Conservation (phyloP, 1,140 invertebrate species). For the Grapholita molesta region DNA sequence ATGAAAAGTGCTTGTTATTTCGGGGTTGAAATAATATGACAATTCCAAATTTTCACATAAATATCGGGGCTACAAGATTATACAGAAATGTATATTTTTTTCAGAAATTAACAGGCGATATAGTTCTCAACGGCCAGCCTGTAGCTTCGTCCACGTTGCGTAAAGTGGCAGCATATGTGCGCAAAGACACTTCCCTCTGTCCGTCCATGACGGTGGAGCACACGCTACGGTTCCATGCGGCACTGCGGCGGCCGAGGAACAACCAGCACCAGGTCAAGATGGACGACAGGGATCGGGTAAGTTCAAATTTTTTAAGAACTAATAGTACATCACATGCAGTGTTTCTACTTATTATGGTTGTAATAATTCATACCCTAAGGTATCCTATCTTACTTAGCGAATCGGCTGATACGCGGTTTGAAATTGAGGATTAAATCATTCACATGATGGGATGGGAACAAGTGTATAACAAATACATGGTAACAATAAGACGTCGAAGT, state of each 20-base stretch:
- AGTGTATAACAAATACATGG: no score
- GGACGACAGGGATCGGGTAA: conserved; percentile 79
- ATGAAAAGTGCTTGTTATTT: no score
- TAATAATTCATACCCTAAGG: no score
- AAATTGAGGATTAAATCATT: no score
- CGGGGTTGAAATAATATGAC: no score
- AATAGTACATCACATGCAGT: no score
- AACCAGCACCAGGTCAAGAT: conserved; percentile 81
- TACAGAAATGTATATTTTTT: conserved; percentile 22
- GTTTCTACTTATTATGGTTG: no score
- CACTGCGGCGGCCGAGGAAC: conserved; percentile 81
- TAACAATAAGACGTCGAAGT: no score
- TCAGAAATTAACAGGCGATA: conserved; percentile 84
- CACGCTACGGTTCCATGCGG: conserved; percentile 88
- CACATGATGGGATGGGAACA: no score
- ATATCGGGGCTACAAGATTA: neutral
- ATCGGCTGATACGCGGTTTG: no score
- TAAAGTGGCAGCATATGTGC: conserved; percentile 82
- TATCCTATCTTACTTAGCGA: no score
- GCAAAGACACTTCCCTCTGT: conserved; percentile 78
- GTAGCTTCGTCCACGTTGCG: conserved; percentile 85
- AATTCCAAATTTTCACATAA: no score
- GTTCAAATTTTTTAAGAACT: conserved; percentile 37
- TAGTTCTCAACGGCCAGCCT: conserved; percentile 91
- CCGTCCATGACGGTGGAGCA: conserved; percentile 90